Evolutionary conservation across 2,113 vertebrate genomes (phyloP), one percentile per base, ranked within the genome.

Genomic region (Chaetops frenatus): DNA sequence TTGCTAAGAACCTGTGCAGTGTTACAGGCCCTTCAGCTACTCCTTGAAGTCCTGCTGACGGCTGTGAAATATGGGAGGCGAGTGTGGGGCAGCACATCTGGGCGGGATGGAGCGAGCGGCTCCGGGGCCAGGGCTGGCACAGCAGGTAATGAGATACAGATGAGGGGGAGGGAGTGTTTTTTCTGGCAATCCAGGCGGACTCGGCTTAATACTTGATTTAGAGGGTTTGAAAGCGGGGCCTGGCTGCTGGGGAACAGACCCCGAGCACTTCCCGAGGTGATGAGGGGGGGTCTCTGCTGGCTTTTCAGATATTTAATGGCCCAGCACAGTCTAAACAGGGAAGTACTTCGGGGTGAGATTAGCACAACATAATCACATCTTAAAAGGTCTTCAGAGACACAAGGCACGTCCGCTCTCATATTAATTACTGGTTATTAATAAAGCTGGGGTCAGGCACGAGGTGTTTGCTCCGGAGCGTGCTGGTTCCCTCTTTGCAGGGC

Each of bases 301-400:
- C 48, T 92, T 93, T 86, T 90, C 76, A 64, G 64, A 24, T 96
- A 95, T 95, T 96, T 95, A 96, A 96, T 93, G 96, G 92, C 82
- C 90, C 85, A 60, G 79, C 1, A 0, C 87, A 96, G 88, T 86
- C 93, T 90, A 93, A 96, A 93, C 88, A 93, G 88, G 85, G 94
- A 92, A 94, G 95, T 94, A 93, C 90, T 94, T 82, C 25, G 36
- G 76, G 80, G 82, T 81, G 81, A 96, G 96, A 97, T 96, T 94
- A 96, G 92, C 93, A 96, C 94, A 96, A 96, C 94, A 96, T 96
- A 97, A 97, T 95, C 94, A 93, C 92, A 88, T 96, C 85, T 94
- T 96, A 95, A 96, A 95, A 95, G 96, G 94, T 91, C 93, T 96
- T 97, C 58, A 23, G 95, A 96, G 96, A 93, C 92, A 93, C 82